Conservation (phyloP, 2,797 vertebrate species). For the Stomatorhinus walkeri region DNA sequence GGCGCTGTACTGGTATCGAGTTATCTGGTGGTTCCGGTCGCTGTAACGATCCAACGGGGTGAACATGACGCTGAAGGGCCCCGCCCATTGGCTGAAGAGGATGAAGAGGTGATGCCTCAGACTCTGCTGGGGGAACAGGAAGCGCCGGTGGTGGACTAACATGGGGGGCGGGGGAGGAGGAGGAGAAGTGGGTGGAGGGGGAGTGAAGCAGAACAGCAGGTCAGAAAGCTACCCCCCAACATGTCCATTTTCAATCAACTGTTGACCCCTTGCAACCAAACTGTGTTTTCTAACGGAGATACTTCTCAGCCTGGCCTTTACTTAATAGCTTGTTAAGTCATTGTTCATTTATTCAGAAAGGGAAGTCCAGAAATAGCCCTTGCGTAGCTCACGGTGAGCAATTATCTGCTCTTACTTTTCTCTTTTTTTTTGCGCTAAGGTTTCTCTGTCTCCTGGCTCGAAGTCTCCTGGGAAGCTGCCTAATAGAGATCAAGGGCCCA, state of each 20-base stretch:
- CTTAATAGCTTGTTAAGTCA: constrained; percentile 26
- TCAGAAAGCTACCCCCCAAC: background rate
- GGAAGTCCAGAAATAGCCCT: constrained; percentile 25
- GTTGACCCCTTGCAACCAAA: background rate
- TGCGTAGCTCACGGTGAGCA: constrained; percentile 35
- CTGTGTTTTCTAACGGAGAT: background rate
- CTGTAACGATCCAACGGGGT: constrained; percentile 96
- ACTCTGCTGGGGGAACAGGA: constrained; percentile 96
- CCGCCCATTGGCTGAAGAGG: constrained; percentile 97
- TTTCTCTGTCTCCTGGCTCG: constrained; percentile 40
- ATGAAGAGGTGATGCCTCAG: constrained; percentile 96
- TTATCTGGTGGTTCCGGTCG: constrained; percentile 96
- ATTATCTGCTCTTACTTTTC: constrained; percentile 34
- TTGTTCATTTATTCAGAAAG: constrained; percentile 21
- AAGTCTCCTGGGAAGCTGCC: constrained; percentile 28
- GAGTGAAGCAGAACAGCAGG: background rate
- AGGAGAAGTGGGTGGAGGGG: background rate
- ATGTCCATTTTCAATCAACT: background rate
- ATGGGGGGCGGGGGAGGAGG: background rate
- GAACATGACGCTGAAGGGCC: constrained; percentile 98
- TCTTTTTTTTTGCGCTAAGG: constrained; percentile 29
- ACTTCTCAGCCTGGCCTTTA: background rate
- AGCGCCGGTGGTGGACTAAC: constrained; percentile 91
- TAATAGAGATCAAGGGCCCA: constrained; percentile 37
- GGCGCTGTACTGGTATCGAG: constrained; percentile 94